These are phyloP conservation scores for Drosophila prosaltans DNA, from an alignment of 1,140 invertebrate genomes.

Conservation along the genomic window DNA sequence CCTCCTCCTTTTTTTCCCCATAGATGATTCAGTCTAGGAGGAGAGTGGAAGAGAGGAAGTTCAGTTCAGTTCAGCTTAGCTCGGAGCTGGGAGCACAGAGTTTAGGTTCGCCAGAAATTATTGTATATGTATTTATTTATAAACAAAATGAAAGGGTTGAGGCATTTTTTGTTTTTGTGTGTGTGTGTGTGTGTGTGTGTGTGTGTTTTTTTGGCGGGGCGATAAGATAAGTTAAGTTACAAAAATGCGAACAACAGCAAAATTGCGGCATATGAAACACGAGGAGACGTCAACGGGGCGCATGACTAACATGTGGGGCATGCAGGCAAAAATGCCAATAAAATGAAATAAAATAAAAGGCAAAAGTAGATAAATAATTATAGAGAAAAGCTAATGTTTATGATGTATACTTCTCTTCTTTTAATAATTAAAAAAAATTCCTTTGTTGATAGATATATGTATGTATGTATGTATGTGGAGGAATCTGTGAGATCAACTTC, in stretches of 20 bases:
- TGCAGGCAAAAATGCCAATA: background rate
- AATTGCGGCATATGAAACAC: constrained; percentile 3
- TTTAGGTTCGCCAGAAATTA: constrained; percentile 6
- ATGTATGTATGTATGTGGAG: background rate
- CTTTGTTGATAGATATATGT: constrained; percentile 20
- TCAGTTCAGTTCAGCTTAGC: background rate
- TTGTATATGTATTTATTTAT: constrained; percentile 67
- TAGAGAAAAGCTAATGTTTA: background rate
- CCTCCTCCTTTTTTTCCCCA: background rate
- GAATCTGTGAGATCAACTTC: constrained; percentile 30
- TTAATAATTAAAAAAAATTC: background rate
- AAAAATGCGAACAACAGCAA: background rate
- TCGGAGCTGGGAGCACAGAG: background rate
- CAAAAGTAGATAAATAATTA: background rate
- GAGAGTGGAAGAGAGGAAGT: background rate
- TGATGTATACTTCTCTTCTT: background rate
- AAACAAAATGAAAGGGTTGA: constrained; percentile 45
- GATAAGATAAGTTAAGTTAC: constrained; percentile 4
- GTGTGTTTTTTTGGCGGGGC: constrained; percentile 15
- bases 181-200: background rate
- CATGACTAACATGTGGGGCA: constrained; percentile 4
- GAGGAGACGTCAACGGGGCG: constrained; percentile 21
- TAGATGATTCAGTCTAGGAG: background rate
- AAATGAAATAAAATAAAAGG: constrained; percentile 34
- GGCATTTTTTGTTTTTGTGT: constrained; percentile 3